Conservation (phyloP, 2,888 invertebrate species). For the Eremobia ochroleuca region DNA sequence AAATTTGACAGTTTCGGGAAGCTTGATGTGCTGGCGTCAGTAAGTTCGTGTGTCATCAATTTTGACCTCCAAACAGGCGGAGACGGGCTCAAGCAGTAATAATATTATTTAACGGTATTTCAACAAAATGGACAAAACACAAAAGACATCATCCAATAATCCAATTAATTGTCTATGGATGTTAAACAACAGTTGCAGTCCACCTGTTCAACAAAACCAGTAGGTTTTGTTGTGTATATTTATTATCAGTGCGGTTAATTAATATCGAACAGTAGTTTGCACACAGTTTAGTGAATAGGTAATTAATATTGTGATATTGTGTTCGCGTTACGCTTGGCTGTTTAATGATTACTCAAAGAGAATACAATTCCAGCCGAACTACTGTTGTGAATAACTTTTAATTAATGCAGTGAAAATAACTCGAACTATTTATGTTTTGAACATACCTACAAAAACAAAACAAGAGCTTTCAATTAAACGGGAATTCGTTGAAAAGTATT, state of each 20-base stretch:
- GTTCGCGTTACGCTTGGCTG: slow-evolving; percentile 42
- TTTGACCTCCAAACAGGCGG: no score
- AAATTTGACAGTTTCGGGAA: no score
- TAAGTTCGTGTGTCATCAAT: not conserved
- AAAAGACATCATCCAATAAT: slow-evolving; percentile 3
- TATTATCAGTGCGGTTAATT: slow-evolving; percentile 52
- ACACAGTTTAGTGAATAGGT: slow-evolving; percentile 57
- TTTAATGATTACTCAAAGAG: slow-evolving; percentile 53
- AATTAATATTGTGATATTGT: slow-evolving; percentile 61
- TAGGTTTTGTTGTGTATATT: no score
- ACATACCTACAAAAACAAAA: slow-evolving; percentile 27
- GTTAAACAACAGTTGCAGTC: slow-evolving; percentile 13
- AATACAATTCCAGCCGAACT: slow-evolving; percentile 38
- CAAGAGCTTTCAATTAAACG: not conserved
- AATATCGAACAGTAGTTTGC: slow-evolving; percentile 55
- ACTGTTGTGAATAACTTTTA: slow-evolving; percentile 35
- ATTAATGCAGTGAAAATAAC: slow-evolving; percentile 40
- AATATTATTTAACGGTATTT: no score
- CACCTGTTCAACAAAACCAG: slow-evolving; percentile 10
- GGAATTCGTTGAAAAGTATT: not conserved
- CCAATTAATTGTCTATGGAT: slow-evolving; percentile 20
- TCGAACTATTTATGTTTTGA: slow-evolving; percentile 23
- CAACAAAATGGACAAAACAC: not conserved
- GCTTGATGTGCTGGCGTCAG: no score
- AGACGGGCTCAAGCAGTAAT: no score